Conservation (phyloP, 2,113 vertebrate species). For the Pantherophis guttatus region DNA sequence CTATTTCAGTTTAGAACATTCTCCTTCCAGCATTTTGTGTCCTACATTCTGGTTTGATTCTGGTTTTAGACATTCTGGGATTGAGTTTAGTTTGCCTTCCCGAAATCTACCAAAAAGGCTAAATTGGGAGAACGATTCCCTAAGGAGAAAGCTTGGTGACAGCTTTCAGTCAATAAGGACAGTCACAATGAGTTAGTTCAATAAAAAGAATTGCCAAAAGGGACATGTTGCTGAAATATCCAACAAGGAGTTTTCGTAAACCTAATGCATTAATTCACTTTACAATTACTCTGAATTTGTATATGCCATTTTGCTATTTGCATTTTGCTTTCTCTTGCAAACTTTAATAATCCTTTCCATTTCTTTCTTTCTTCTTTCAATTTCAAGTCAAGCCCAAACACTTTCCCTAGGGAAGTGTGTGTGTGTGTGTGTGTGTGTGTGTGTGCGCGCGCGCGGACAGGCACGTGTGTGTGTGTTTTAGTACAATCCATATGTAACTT, state of each 20-base stretch:
- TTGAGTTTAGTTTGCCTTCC: not conserved
- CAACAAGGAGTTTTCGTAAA: not conserved
- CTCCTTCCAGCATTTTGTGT: not conserved
- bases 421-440: not conserved
- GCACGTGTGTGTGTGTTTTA: not conserved
- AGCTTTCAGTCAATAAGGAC: not conserved
- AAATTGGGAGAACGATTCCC: not conserved
- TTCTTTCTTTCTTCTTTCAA: not conserved
- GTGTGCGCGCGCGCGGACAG: rapidly evolving
- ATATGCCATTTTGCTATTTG: not conserved
- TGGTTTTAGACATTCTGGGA: not conserved
- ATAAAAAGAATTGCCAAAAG: conserved; percentile 18
- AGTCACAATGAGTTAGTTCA: not conserved
- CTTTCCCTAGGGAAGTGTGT: not conserved
- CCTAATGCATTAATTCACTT: not conserved
- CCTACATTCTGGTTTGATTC: not conserved
- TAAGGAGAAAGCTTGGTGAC: not conserved
- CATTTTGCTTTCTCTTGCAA: not conserved
- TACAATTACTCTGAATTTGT: not conserved
- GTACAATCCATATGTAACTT: conserved; percentile 11
- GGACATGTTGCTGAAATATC: not conserved
- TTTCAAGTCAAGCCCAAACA: not conserved
- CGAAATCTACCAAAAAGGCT: not conserved
- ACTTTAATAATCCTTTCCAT: not conserved
- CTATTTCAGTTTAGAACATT: not conserved